These are phyloP conservation scores for Cephalotes varians DNA, from an alignment of 2,888 invertebrate genomes.

Conservation along the genomic window DNA sequence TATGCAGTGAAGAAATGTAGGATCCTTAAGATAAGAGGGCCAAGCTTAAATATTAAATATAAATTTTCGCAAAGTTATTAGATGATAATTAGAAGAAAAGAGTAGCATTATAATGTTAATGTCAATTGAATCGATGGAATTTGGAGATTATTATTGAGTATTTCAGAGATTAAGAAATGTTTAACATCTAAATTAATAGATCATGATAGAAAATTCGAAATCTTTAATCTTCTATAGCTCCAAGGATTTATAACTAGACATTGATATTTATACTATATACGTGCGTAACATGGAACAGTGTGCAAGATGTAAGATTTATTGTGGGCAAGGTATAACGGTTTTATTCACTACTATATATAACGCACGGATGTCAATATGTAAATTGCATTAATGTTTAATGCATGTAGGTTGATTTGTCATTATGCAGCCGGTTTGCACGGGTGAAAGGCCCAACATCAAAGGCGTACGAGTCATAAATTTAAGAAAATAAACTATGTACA, in stretches of 20 bases:
- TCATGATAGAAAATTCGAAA: not conserved
- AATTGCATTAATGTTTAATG: slow-evolving; percentile 70
- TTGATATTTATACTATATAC: not conserved
- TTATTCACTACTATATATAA: not conserved
- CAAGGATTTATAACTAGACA: not conserved
- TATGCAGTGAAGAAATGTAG: not conserved
- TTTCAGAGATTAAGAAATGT: not conserved
- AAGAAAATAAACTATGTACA: slow-evolving; percentile 22
- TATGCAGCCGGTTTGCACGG: slow-evolving; percentile 54
- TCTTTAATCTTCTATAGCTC: not conserved
- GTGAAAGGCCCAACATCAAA: slow-evolving; percentile 60
- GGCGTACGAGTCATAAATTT: not conserved
- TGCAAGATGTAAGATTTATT: not conserved
- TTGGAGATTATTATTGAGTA: not conserved
- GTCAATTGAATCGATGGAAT: not conserved
- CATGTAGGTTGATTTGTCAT: slow-evolving; percentile 70
- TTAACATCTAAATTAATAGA: not conserved
- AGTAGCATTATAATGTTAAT: not conserved
- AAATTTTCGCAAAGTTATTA: not conserved
- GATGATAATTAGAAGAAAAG: not conserved
- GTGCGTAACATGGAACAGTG: not conserved
- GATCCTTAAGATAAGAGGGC: not conserved
- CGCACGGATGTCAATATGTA: slow-evolving; percentile 66
- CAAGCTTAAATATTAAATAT: not conserved
- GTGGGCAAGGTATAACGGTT: not conserved